These are phyloP conservation scores for Enteromius trimaculatus DNA, from an alignment of 2,797 vertebrate species.

Conservation along the genomic window DNA sequence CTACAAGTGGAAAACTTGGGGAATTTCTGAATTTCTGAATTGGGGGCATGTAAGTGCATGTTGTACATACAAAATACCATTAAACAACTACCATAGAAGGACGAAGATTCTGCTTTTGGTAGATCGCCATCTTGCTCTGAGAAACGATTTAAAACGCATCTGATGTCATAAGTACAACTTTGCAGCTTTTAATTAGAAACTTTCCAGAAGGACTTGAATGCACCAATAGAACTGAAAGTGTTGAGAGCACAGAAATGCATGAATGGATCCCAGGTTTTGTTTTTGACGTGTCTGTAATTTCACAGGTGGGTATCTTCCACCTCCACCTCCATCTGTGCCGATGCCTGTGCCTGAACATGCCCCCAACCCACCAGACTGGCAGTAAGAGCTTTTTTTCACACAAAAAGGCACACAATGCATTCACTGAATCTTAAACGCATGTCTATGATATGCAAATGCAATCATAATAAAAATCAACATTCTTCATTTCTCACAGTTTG, in stretches of 20 bases:
- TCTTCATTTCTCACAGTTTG: neutral
- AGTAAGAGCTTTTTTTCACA: conserved; percentile 72
- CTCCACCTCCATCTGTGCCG: conserved; percentile 74
- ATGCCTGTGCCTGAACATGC: conserved; percentile 64
- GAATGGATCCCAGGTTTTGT: neutral
- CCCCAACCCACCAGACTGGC: conserved; percentile 72
- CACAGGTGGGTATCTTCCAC: conserved; percentile 77
- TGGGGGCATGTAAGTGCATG: neutral
- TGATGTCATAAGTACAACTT: neutral
- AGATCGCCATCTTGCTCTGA: neutral
- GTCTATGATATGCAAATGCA: neutral
- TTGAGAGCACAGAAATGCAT: neutral
- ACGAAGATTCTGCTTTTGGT: too few species aligned
- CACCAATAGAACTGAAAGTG: neutral
- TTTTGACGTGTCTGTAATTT: conserved; percentile 21
- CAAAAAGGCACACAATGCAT: neutral
- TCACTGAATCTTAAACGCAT: neutral
- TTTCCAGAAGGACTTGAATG: neutral
- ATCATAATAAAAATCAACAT: neutral
- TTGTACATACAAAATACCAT: neutral
- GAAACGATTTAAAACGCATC: neutral
- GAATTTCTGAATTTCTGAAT: neutral
- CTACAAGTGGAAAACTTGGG: neutral
- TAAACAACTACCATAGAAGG: neutral
- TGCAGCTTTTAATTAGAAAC: neutral